A percentile compares a stretch with the other conserved stretches of the same genome.
Evolutionary conservation across 2,888 invertebrate genomes (phyloP).

Genomic region (Ommatoiulus sabulosus): DNA sequence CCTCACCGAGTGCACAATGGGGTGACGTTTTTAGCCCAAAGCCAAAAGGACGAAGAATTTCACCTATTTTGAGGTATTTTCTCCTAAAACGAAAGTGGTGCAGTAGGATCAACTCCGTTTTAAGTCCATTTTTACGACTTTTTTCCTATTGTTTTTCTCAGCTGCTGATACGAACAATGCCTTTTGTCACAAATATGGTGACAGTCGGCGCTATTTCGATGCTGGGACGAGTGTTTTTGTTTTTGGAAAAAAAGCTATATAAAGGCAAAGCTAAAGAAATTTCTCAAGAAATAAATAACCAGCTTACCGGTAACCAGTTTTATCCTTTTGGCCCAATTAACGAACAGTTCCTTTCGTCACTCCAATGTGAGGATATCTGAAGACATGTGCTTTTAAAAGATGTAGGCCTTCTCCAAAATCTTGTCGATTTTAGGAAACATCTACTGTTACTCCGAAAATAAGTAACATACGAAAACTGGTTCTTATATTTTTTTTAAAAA

Average conservation of each 20-base stretch:
- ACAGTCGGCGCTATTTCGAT: constrained; percentile 11
- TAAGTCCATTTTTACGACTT: not conserved
- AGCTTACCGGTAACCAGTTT: not conserved
- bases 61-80: not conserved
- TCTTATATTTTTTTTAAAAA: too few relatives aligned
- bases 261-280: not conserved
- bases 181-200: not conserved
- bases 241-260: not conserved
- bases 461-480: too few relatives aligned
- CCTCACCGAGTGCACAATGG: not conserved
- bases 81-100: not conserved
- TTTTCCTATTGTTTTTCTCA: constrained; percentile 1
- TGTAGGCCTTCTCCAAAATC: too few relatives aligned
- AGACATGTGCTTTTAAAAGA: too few relatives aligned
- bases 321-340: not conserved
- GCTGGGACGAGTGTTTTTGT: not conserved
- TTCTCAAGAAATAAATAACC: not conserved
- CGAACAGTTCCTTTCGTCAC: not conserved
- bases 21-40: not conserved
- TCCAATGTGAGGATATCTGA: too few relatives aligned
- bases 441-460: too few relatives aligned
- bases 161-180: not conserved
- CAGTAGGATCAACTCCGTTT: not conserved
- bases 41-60: not conserved
- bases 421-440: too few relatives aligned